These are phyloP conservation scores for Benthosema pterotum DNA, from an alignment of 2,797 vertebrate genomes.

Conservation along the genomic window DNA sequence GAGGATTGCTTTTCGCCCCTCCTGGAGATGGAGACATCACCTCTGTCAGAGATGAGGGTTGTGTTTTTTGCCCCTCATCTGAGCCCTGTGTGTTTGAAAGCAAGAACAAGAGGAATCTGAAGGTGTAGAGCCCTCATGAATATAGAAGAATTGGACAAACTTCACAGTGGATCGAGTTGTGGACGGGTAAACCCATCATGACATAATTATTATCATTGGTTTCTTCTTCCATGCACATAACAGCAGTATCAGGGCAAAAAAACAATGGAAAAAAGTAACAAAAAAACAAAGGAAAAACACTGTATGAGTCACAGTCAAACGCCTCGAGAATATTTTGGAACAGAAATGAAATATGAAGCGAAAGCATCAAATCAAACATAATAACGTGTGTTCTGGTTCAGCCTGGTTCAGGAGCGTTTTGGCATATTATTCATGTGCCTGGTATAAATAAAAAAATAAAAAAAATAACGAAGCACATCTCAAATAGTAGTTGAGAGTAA, in stretches of 20 bases:
- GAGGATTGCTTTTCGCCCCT: too few species aligned
- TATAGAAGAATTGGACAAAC: too few species aligned
- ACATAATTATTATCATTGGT: neutral
- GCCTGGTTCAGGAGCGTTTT: slow-evolving; percentile 36
- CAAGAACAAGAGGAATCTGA: too few species aligned
- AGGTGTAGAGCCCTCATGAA: too few species aligned
- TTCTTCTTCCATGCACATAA: neutral
- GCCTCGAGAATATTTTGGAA: slow-evolving; percentile 42
- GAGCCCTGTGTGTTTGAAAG: too few species aligned
- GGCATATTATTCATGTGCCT: slow-evolving; percentile 56
- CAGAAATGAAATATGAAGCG: slow-evolving; percentile 41
- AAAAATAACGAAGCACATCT: slow-evolving; percentile 38
- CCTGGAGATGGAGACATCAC: too few species aligned
- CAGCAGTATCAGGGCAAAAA: slow-evolving; percentile 1
- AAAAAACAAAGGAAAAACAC: slow-evolving; percentile 18
- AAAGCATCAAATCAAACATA: slow-evolving; percentile 12
- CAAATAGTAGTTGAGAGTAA: slow-evolving; percentile 45
- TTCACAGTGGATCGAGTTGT: too few species aligned
- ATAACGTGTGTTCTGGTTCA: slow-evolving; percentile 36
- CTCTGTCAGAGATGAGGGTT: too few species aligned
- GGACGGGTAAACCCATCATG: too few species aligned
- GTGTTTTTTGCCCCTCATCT: too few species aligned
- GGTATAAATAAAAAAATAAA: slow-evolving; percentile 48
- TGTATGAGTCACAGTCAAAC: neutral
- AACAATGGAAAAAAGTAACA: slow-evolving; percentile 8